These are phyloP conservation scores for Heliconius eleuchia DNA, from an alignment of 1,140 invertebrate species.

Conservation along the genomic window DNA sequence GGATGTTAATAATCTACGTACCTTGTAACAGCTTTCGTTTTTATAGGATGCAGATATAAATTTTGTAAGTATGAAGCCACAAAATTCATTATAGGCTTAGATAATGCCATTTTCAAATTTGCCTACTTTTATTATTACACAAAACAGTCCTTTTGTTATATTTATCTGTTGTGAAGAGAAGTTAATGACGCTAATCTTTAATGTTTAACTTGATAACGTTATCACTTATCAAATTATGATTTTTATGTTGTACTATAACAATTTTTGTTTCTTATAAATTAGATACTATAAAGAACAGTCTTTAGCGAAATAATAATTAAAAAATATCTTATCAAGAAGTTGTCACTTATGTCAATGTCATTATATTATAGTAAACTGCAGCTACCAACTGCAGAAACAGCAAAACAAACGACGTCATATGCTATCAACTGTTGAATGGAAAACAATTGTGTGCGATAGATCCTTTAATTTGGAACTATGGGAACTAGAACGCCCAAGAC, in stretches of 20 bases:
- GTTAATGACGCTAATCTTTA: slow-evolving; percentile 24
- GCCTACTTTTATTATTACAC: not conserved
- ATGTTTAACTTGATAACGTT: slow-evolving; percentile 31
- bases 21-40: slow-evolving; percentile 88
- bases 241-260: not conserved
- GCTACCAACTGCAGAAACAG: not conserved
- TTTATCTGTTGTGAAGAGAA: slow-evolving; percentile 16
- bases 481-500: too few species aligned
- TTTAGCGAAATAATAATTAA: not conserved
- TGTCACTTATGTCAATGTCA: slow-evolving; percentile 12
- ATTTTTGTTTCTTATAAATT: not conserved
- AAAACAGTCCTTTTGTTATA: not conserved
- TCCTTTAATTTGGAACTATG: too few species aligned
- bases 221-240: slow-evolving; percentile 29
- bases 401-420: not conserved
- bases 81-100: slow-evolving; percentile 86
- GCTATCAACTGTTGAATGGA: not conserved
- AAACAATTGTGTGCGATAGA: too few species aligned
- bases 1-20: slow-evolving; percentile 61
- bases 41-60: slow-evolving; percentile 86
- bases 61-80: slow-evolving; percentile 86
- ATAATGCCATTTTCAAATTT: slow-evolving; percentile 83
- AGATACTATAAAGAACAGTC: not conserved
- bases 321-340: not conserved
- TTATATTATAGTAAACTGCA: not conserved